Percentiles rank a stretch among this genome's conserved stretches.
Conservation (phyloP, 1,140 invertebrate species). For the Sesamia nonagrioides region DNA sequence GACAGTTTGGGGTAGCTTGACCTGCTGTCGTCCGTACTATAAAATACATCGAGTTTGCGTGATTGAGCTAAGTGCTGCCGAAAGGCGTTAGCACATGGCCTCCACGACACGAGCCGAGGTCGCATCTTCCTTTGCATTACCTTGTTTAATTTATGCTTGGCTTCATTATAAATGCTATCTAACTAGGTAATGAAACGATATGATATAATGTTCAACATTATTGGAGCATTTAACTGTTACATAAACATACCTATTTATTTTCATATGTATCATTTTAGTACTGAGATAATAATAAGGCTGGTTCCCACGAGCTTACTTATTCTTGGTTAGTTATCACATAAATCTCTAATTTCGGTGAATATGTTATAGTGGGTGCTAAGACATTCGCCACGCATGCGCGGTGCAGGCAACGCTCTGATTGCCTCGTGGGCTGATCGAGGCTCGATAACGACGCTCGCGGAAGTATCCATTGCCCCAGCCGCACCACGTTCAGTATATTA, state of each 20-base stretch:
- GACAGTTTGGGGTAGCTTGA: no score
- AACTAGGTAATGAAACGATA: slow-evolving; percentile 14
- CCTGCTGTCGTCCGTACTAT: no score
- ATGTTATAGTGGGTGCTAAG: slow-evolving; percentile 29
- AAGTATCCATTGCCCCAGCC: slow-evolving; percentile 62
- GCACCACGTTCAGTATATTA: slow-evolving; percentile 47
- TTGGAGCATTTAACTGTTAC: slow-evolving; percentile 31
- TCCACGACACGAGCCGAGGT: slow-evolving; percentile 67
- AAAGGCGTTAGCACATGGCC: slow-evolving; percentile 56
- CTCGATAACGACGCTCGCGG: slow-evolving; percentile 70
- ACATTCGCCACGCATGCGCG: slow-evolving; percentile 59
- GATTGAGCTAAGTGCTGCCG: slow-evolving; percentile 58
- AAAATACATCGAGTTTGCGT: slow-evolving; percentile 59
- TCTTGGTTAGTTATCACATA: slow-evolving; percentile 13
- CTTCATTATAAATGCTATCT: slow-evolving; percentile 37
- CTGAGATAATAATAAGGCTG: slow-evolving; percentile 24
- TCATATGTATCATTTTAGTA: slow-evolving; percentile 21
- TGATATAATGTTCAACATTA: slow-evolving; percentile 32
- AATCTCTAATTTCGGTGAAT: slow-evolving; percentile 37
- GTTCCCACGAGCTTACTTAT: slow-evolving; percentile 33
- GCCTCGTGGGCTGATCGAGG: slow-evolving; percentile 67
- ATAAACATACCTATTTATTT: slow-evolving; percentile 16
- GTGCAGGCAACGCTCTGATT: slow-evolving; percentile 79
- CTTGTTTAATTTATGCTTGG: slow-evolving; percentile 58
- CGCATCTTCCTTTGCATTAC: slow-evolving; percentile 69